Evolutionary conservation across 2,888 invertebrate species (phyloP).

Genomic region (Lithosia quadra): DNA sequence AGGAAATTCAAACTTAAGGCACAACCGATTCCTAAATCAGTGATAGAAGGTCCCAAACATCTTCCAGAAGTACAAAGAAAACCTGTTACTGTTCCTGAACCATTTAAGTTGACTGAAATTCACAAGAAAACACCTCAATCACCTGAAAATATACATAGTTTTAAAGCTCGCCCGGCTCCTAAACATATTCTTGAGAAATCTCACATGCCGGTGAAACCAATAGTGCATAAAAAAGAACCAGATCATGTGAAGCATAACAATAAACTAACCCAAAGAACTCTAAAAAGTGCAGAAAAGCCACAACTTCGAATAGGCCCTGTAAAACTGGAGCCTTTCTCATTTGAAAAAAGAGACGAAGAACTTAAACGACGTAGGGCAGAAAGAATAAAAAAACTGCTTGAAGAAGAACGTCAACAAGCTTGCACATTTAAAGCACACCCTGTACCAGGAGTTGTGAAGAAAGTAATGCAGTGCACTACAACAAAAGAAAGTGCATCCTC

Average conservation of each 20-base stretch:
- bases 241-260: constrained; percentile 57
- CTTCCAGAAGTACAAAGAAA: constrained; percentile 85
- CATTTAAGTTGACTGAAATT: constrained; percentile 88
- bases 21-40: constrained; percentile 88
- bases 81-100: constrained; percentile 87
- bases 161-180: constrained; percentile 89
- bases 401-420: constrained; percentile 87
- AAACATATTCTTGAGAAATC: constrained; percentile 83
- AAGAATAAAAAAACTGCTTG: constrained; percentile 86
- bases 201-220: constrained; percentile 68
- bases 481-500: constrained; percentile 65
- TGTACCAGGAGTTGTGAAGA: constrained; percentile 84
- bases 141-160: constrained; percentile 64
- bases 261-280: constrained; percentile 27
- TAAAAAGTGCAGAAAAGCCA: constrained; percentile 57
- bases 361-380: constrained; percentile 87
- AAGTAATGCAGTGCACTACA: constrained; percentile 68
- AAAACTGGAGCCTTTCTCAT: constrained; percentile 88
- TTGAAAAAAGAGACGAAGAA: constrained; percentile 89
- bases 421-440: constrained; percentile 91
- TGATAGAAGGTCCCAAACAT: constrained; percentile 82
- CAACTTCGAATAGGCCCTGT: constrained; percentile 66
- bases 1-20: constrained; percentile 90
- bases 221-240: constrained; percentile 65
- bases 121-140: constrained; percentile 73